phyloP scores from a whole-genome alignment of 2,797 vertebrate genomes.

The Lophotriccus pileatus region DNA sequence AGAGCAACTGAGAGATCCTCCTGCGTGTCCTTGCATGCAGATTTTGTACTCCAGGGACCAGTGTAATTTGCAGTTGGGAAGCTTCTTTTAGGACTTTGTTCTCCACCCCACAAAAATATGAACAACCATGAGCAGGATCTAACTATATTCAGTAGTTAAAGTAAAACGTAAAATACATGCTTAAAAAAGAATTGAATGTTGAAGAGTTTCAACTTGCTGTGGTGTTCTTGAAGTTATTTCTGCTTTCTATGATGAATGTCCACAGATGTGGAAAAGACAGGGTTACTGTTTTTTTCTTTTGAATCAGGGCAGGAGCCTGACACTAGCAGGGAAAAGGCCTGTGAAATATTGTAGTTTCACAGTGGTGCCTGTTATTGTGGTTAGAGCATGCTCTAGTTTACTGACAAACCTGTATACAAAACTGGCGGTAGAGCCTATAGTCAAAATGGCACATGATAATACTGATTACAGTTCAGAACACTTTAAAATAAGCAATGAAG shows the following conservation, averaged over 20 bases:
- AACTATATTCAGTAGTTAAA: not conserved
- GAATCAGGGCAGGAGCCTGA: not conserved
- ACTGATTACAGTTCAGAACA: not conserved
- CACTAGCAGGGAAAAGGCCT: not conserved
- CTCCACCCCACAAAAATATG: slow-evolving; percentile 12
- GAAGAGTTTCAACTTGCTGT: not conserved
- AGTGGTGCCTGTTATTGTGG: not conserved
- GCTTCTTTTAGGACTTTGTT: slow-evolving; percentile 42
- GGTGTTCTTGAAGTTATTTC: not conserved
- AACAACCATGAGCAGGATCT: not conserved
- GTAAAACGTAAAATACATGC: not conserved
- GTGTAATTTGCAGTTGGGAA: slow-evolving; percentile 44
- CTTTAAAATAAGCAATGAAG: not conserved
- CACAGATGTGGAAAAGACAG: not conserved
- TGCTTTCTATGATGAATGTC: not conserved
- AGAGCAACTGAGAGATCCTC: not conserved
- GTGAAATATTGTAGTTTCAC: not conserved
- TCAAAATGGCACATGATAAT: not conserved
- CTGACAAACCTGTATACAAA: not conserved
- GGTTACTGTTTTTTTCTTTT: not conserved
- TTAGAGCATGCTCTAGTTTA: not conserved
- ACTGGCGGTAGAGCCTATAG: not conserved
- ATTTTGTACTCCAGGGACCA: not conserved
- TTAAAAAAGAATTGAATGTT: not conserved
- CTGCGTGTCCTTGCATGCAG: not conserved